phyloP scores from a whole-genome alignment of 2,888 invertebrate genomes.

The Drosophila sordidula region DNA sequence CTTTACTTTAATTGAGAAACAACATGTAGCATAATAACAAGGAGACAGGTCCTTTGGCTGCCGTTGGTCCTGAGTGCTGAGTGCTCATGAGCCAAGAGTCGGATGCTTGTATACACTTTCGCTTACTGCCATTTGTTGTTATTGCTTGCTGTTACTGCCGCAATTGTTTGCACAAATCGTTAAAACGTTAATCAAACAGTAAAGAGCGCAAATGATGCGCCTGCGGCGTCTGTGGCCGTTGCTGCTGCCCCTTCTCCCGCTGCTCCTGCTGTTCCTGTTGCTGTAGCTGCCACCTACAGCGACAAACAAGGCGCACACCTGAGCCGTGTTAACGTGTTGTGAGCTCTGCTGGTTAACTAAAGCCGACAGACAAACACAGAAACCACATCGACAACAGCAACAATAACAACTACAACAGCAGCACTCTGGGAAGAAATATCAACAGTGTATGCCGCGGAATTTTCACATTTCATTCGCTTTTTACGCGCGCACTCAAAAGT shows the following conservation, averaged over 20 bases:
- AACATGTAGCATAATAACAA: conserved; percentile 39
- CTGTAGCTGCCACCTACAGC: conserved; percentile 43
- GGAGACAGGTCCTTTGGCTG: conserved; percentile 1
- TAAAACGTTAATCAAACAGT: conserved; percentile 79
- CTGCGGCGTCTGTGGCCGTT: conserved; percentile 46
- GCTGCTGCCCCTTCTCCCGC: background rate
- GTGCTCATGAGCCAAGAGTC: conserved; percentile 16
- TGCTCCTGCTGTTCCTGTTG: conserved; percentile 4
- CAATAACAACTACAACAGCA: conserved; percentile 18
- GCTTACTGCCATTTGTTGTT: conserved; percentile 36
- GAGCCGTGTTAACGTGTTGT: conserved; percentile 48
- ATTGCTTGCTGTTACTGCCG: conserved; percentile 54
- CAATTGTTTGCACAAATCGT: conserved; percentile 80
- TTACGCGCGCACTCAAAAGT: conserved; percentile 28
- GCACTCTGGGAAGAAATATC: conserved; percentile 13
- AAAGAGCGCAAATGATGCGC: conserved; percentile 75
- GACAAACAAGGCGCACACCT: conserved; percentile 66
- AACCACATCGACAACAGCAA: conserved; percentile 31
- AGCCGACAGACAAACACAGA: conserved; percentile 50
- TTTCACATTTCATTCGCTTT: conserved; percentile 53
- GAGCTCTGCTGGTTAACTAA: conserved; percentile 65
- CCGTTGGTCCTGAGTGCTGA: conserved; percentile 8
- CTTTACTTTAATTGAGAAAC: conserved; percentile 56
- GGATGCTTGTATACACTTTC: conserved; percentile 24
- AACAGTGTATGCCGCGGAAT: conserved; percentile 32